phyloP scores from a whole-genome alignment of 2,797 vertebrate species.

The Hyperoplus immaculatus region DNA sequence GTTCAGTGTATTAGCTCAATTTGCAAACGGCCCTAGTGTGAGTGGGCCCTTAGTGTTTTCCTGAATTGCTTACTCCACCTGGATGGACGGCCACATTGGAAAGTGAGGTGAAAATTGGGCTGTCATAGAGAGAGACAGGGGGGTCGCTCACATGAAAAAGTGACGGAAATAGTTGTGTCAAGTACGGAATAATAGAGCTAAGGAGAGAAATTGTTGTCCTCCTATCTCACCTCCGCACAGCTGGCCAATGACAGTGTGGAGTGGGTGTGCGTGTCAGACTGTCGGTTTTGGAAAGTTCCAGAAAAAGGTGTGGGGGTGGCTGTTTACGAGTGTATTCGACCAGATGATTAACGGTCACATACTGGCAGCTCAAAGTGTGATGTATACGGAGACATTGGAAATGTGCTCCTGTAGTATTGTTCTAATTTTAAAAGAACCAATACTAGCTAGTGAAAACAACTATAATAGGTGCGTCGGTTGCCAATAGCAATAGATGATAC shows the following conservation, averaged over 20 bases:
- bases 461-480: neutral
- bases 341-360: neutral
- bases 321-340: neutral
- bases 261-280: neutral
- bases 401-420: neutral
- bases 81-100: neutral
- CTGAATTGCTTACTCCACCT: too few relatives aligned
- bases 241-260: neutral
- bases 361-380: neutral
- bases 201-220: neutral
- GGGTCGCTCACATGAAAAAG: neutral
- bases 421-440: too few relatives aligned
- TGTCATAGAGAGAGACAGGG: neutral
- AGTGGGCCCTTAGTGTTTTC: too few relatives aligned
- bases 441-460: neutral
- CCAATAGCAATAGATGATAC: neutral
- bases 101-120: neutral
- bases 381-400: neutral
- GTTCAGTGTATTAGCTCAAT: too few relatives aligned
- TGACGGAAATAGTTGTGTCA: neutral
- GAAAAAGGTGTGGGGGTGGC: neutral
- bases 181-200: neutral
- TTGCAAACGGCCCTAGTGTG: too few relatives aligned
- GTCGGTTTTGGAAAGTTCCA: neutral
- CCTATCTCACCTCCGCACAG: conserved; percentile 1